Evolutionary conservation across 2,113 vertebrate genomes (phyloP), one percentile per base, ranked within the genome.

Genomic region (Origma solitaria): DNA sequence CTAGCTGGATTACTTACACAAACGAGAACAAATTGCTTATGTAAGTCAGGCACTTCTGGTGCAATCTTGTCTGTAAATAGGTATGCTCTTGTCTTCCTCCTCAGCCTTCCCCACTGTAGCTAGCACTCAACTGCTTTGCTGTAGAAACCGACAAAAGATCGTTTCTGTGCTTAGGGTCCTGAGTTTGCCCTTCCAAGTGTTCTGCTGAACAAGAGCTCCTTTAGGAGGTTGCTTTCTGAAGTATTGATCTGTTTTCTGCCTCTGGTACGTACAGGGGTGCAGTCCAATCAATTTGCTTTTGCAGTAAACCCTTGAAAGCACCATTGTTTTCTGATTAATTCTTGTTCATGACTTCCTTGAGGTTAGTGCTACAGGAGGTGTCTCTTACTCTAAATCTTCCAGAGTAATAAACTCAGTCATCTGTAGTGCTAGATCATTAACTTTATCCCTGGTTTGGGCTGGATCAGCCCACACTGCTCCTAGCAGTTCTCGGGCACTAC

Each of bases 1-100:
- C 70, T 92, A 57, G 53, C 61, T 72, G 71, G 66, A 79, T 76
- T 88, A 82, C n/a, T 95, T 95, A 44, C 82, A 90, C 75, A 91
- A 88, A 77, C 71, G 53, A 82, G 62, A 71, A 80, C n/a, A 80
- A 95, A 82, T 38, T 65, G 31, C 62, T 87, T 91, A 75, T 73
- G 71, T 91, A 82, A 95, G 40, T 72, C 66, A 76, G 49, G 28
- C 28, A 72, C 62, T 85, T 93, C 10, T 53, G 49, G 49, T 90
- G 58, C 62, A 82, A 18, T 57, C 57, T 88, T 79, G n/a, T 84
- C 62, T 89, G 87, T 82, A 93, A 76, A 88, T 49, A 95, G 53
- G 62, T 49, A 82, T 90, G 88, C 14, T 79, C 79, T 94, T 94
- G 88, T 65, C 92, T 68, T 78, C 70, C 57, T 94, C 51, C 20